phyloP scores from a whole-genome alignment of 2,888 invertebrate genomes.

The Allophyes oxyacanthae region DNA sequence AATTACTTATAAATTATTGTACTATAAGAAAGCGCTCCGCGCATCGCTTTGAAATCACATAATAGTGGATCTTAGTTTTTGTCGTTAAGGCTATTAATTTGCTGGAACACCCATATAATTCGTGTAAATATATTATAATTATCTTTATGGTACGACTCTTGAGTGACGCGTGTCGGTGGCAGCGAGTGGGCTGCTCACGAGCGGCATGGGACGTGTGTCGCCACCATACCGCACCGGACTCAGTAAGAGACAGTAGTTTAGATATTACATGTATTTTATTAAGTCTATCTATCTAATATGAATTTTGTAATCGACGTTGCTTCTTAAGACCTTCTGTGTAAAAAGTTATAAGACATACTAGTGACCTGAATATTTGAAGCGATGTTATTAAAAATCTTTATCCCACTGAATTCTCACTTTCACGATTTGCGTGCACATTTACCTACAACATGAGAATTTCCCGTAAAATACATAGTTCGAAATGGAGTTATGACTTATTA shows the following conservation, averaged over 20 bases:
- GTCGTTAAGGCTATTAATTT: conserved; percentile 87
- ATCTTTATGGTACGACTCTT: conserved; percentile 85
- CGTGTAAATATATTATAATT: conserved; percentile 88
- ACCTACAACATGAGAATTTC: conserved; percentile 83
- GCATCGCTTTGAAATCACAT: conserved; percentile 86
- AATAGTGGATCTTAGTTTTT: conserved; percentile 87
- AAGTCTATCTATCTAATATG: conserved; percentile 86
- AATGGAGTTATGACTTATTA: conserved; percentile 85
- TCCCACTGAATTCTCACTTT: conserved; percentile 87
- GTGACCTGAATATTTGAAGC: conserved; percentile 89
- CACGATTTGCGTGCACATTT: conserved; percentile 86
- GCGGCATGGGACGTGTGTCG: conserved; percentile 17
- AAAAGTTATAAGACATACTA: conserved; percentile 88
- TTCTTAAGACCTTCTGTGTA: conserved; percentile 88
- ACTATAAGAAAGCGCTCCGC: conserved; percentile 84
- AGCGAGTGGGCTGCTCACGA: conserved; percentile 37
- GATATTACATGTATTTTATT: conserved; percentile 88
- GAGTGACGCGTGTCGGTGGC: conserved; percentile 62
- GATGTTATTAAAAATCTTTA: conserved; percentile 82
- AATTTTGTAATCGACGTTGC: conserved; percentile 89
- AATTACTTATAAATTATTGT: conserved; percentile 86
- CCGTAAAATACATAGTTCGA: conserved; percentile 80
- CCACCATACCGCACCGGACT: conserved; percentile 57
- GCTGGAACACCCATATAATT: conserved; percentile 87
- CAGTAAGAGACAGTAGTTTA: conserved; percentile 82